These are phyloP conservation scores for Homarus americanus DNA, from an alignment of 1,140 invertebrate species.

Conservation along the genomic window DNA sequence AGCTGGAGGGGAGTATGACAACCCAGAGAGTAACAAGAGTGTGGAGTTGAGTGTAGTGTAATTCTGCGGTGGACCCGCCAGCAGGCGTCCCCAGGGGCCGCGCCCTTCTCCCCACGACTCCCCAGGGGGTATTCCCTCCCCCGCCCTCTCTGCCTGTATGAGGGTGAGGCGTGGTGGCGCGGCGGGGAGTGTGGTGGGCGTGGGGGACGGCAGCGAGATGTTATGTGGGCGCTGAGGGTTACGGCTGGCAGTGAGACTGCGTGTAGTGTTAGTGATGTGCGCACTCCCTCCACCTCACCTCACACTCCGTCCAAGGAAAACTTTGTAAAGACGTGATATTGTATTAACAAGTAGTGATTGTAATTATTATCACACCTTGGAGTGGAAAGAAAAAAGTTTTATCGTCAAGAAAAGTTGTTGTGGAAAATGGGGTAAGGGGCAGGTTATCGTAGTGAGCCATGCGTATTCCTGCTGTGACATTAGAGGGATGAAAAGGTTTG, in stretches of 20 bases:
- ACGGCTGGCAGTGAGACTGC: neutral
- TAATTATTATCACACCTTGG: too few species aligned
- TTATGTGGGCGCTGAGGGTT: constrained; percentile 34
- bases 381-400: too few species aligned
- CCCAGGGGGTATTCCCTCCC: constrained; percentile 25
- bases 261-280: neutral
- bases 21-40: neutral
- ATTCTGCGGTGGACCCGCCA: constrained; percentile 16
- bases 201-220: constrained; percentile 15
- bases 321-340: too few species aligned
- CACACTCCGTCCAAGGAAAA: too few species aligned
- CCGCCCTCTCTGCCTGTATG: neutral
- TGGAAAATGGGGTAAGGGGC: too few species aligned
- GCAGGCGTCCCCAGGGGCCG: constrained; percentile 10
- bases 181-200: constrained; percentile 17
- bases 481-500: too few species aligned
- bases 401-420: too few species aligned
- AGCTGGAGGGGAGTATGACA: too few species aligned
- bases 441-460: too few species aligned
- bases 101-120: constrained; percentile 31
- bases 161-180: constrained; percentile 36
- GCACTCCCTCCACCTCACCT: too few species aligned
- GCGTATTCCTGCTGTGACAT: too few species aligned
- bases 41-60: constrained; percentile 33
- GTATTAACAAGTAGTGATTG: too few species aligned